Base-by-base conservation (phyloP, 30 jellyfish, hydroid and myxozoan genomes). In the Haliclystus octoradiatus region DNA sequence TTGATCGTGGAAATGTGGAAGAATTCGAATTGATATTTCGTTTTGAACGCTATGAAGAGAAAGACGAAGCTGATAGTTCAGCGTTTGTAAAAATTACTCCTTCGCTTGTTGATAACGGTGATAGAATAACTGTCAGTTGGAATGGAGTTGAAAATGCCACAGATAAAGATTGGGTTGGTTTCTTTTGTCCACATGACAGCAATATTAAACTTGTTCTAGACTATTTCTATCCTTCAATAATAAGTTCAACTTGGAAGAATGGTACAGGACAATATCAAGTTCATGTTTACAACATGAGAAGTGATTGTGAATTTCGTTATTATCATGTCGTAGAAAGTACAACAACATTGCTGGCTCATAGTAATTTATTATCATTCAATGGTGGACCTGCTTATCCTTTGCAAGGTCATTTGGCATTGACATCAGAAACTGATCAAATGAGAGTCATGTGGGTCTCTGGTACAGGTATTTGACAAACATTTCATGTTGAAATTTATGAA, bases 401-500 rank as follows among this genome's bases (percentile, higher is more conserved):
- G 73, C 99, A 92, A 57, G 94, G 94, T 26, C 96, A 92, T 33
- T 34, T 92, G 23, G 87, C 99, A 1, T 57, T 92, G 74, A 92
- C 99, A 28, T 90, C 85, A 15, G 62, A 80, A 15, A 77, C 99
- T 0, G 34, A 89, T 19, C 83, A 92, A 74, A 92, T 92, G 96
- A 83, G 99, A 79, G 88, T 92, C 3, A 84, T 83, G 99, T 92
- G 99, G 99, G 76, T 84, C 1, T 92, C 99, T 30, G 96, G 89
- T 22, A 68, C 69, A 52, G 95, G 92, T 79, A 71, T 32, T 77
- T 5, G n/a, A n/a, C 14, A 1, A 30, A 1, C 64, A 26, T 62
- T 27, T 3, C 19, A 7, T 68, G 7, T 68, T n/a, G n/a, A 64
- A 26, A 33, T 33, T 34, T 14, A 30, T 2, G 75, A 68, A 24